Evolutionary conservation across 2,797 vertebrate genomes (phyloP), one percentile per base, ranked within the genome.

Genomic region (Centropyge bicolor): DNA sequence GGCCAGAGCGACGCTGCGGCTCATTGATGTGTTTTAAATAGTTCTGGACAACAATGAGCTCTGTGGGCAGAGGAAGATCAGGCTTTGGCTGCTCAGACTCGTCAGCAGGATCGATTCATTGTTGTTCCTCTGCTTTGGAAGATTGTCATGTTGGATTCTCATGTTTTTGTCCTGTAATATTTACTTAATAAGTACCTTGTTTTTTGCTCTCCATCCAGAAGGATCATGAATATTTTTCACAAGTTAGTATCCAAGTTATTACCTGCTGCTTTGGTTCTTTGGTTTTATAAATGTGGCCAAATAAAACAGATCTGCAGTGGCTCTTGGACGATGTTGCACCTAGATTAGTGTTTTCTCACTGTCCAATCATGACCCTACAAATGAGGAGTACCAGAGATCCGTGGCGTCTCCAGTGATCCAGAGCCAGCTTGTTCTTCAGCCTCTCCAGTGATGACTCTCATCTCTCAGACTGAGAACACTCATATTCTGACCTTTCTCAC

Each of bases 401-500:
- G 36, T 22, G 31, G 70, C 20, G n/a, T 70, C 55, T 66, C 59
- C 48, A 31, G 61, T 66, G 60, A 73, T 56, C 27, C 41, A 52
- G 16, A 63, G 55, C 68, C 63, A 66, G 48, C 49, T 76, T 73
- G 10, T 56, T 70, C 31, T 68, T 70, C 41, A 70, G 31, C 51
- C 73, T 77, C 57, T 79, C 27, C 51, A 61, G 65, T 67, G 71
- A 49, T 64, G n/a, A 60, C 70, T 62, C 52, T 80, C 36, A 55
- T 73, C 61, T 71, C 36, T n/a, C 36, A 52, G 60, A 60, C 62
- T 81, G 54, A 38, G 43, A 71, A 63, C 46, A 38, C 31, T 89
- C 49, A 45, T 36, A 35, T 72, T 76, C 66, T 76, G 55, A 84
- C 61, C 67, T 81, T 83, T 84, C 10, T 78, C 76, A 45, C 67